Percentiles rank a stretch among this genome's conserved stretches.
Conservation (phyloP, 35 echinoderm and acorn worm species). For the Patiria miniata region DNA sequence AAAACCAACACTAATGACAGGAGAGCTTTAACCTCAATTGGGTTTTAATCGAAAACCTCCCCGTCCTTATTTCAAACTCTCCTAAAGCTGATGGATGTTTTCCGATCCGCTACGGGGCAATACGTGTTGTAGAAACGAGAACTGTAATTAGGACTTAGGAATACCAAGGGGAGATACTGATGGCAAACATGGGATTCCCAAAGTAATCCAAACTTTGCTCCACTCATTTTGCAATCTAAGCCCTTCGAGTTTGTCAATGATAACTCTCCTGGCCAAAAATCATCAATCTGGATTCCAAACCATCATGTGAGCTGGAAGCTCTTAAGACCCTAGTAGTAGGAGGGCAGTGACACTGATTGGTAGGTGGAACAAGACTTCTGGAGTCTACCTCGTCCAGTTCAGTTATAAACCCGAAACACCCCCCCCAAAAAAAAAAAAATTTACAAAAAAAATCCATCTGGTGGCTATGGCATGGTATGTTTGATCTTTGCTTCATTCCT, state of each 20-base stretch:
- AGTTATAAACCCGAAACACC: too few species aligned
- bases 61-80: not conserved
- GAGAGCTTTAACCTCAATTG: slow-evolving; percentile 15
- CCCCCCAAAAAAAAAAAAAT: too few species aligned
- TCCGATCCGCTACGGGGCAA: not conserved
- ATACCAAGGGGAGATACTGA: not conserved
- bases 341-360: too few species aligned
- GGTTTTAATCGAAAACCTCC: slow-evolving; percentile 21
- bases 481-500: too few species aligned
- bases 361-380: too few species aligned
- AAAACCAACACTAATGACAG: too few species aligned
- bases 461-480: too few species aligned
- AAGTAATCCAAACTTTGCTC: slow-evolving; percentile 19
- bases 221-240: slow-evolving; percentile 11
- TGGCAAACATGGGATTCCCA: not conserved
- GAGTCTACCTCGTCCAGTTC: too few species aligned
- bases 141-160: not conserved
- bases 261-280: not conserved
- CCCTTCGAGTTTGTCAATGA: not conserved
- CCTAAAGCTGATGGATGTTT: not conserved
- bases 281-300: not conserved
- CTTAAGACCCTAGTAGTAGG: too few species aligned
- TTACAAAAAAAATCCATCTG: too few species aligned
- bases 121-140: not conserved
- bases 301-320: too few species aligned